Evolutionary conservation across 2,888 invertebrate genomes (phyloP), one percentile per base, ranked within the genome.

Genomic region (Ferdinandea cuprea): DNA sequence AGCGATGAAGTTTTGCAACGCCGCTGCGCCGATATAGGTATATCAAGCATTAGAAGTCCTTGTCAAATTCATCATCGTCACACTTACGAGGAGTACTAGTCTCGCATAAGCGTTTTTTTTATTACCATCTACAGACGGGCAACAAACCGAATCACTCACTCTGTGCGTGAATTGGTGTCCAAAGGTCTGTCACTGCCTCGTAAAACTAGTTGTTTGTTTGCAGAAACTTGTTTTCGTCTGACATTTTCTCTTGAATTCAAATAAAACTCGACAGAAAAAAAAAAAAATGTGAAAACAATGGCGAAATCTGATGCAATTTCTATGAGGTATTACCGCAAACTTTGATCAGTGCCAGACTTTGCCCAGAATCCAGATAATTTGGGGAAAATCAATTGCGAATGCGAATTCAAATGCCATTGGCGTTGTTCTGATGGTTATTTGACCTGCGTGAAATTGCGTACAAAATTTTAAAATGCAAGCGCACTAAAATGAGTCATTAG

Each of bases 221-320:
- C 59, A 59, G 42, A 42, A 71, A 59, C 71, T 71, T 48, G 21
- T 71, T 58, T 66, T 30, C 37, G 19, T 93, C 93, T 50, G 91
- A 4, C 21, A 13, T 7, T 54, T 17, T 37, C 35, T 28, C 21
- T 58, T 42, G 54, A 50, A 54, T 72, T 61, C 48, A 21, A 7
- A 15, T 44, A 25, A 25, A 28, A 48, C 58, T 58, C 35, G 37
- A 21, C 32, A 28, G 15, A 5, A 3, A 48, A 69, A 46, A 30
- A 40, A 11, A 4, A 1, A 48, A 58, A 46, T 50, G 40, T 21
- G 25, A 40, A 48, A 50, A 40, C 28, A 59, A 30, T 9, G 8
- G 8, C 9, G 13, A 46, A 54, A 35, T 61, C 71, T 72, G 71
- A 72, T 61, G 71, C 52, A 72, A 72, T 42, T 4, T 44, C 3